phyloP scores from a whole-genome alignment of 2,888 invertebrate species.

The Eulithis testata region DNA sequence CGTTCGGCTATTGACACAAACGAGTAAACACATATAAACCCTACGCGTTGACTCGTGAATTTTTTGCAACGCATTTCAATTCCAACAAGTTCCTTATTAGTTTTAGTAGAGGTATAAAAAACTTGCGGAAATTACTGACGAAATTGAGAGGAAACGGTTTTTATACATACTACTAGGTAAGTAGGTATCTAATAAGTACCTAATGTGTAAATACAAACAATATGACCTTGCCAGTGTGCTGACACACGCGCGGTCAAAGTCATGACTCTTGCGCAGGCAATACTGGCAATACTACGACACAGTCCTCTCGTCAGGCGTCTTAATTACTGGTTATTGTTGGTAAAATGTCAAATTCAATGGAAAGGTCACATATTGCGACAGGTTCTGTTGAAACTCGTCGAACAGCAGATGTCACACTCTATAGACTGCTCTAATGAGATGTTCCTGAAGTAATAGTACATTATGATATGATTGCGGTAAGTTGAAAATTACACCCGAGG shows the following conservation, averaged over 20 bases:
- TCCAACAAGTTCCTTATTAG: constrained; percentile 22
- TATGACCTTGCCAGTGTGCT: constrained; percentile 63
- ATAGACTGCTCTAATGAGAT: no score
- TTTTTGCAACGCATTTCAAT: neutral
- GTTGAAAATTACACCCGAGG: no score
- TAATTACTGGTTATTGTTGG: constrained; percentile 30
- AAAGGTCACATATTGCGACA: constrained; percentile 31
- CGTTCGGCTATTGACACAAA: no score
- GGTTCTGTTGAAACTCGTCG: constrained; percentile 18
- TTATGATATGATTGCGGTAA: no score
- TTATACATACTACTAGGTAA: constrained; percentile 28
- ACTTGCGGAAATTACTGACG: constrained; percentile 48
- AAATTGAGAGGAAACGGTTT: constrained; percentile 45
- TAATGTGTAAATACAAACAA: constrained; percentile 21
- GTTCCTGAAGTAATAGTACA: no score
- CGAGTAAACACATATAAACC: no score
- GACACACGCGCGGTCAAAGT: constrained; percentile 64
- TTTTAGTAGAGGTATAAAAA: constrained; percentile 39
- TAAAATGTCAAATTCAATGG: constrained; percentile 23
- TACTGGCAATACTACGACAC: constrained; percentile 17
- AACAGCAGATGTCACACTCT: constrained; percentile 1
- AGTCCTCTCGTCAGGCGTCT: constrained; percentile 21
- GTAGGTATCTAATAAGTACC: no score
- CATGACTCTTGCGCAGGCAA: constrained; percentile 46
- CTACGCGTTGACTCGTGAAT: neutral